phyloP scores from a whole-genome alignment of 2,888 invertebrate species.

The Lepeophtheirus nordmannii region DNA sequence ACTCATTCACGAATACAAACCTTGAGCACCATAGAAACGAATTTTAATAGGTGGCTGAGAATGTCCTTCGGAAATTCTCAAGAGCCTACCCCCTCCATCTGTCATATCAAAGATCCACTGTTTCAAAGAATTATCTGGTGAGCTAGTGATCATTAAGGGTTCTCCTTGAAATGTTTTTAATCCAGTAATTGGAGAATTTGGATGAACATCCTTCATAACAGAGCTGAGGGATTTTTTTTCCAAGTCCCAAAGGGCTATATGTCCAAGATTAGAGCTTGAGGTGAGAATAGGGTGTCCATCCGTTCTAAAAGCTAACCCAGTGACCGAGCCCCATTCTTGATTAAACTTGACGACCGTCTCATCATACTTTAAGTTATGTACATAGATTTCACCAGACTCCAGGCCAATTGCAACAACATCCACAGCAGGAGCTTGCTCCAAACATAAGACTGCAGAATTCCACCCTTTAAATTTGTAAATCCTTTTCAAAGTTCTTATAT shows the following conservation, averaged over 20 bases:
- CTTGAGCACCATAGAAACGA: slow-evolving; percentile 64
- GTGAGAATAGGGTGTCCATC: slow-evolving; percentile 38
- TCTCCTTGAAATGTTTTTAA: slow-evolving; percentile 70
- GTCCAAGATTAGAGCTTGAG: slow-evolving; percentile 34
- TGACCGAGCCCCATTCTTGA: slow-evolving; percentile 83
- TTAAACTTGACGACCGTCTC: slow-evolving; percentile 62
- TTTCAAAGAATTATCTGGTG: slow-evolving; percentile 83
- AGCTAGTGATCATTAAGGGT: slow-evolving; percentile 74
- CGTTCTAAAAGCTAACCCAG: slow-evolving; percentile 64
- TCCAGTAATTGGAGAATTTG: slow-evolving; percentile 53
- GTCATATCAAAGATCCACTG: slow-evolving; percentile 67
- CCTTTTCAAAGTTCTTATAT: slow-evolving; percentile 52
- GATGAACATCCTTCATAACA: slow-evolving; percentile 64
- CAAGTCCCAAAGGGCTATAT: slow-evolving; percentile 40
- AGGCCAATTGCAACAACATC: slow-evolving; percentile 82
- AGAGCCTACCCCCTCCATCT: slow-evolving; percentile 69
- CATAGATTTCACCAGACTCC: slow-evolving; percentile 57
- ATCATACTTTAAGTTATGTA: slow-evolving; percentile 76
- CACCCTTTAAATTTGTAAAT: slow-evolving; percentile 58
- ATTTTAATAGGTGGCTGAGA: slow-evolving; percentile 61
- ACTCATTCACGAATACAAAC: slow-evolving; percentile 43
- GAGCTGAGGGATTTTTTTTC: slow-evolving; percentile 53
- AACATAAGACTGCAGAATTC: slow-evolving; percentile 49
- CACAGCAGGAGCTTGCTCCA: slow-evolving; percentile 69
- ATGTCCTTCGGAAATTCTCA: slow-evolving; percentile 68